Conservation (phyloP, 2,797 vertebrate species). For the Pteronotus mesoamericanus region DNA sequence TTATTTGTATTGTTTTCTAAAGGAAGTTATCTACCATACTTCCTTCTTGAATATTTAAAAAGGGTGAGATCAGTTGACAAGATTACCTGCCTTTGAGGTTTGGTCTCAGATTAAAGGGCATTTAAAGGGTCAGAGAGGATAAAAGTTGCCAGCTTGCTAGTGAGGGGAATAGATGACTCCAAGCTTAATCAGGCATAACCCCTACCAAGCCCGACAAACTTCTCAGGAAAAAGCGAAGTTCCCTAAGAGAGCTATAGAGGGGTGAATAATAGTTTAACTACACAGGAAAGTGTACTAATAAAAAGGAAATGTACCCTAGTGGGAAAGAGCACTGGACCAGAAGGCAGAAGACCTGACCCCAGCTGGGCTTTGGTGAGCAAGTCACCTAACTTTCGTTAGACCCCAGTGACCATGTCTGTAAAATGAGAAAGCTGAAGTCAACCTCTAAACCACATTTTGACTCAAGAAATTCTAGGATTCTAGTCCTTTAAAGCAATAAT, state of each 20-base stretch:
- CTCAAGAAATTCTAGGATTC: not conserved
- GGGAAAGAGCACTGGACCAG: constrained; percentile 57
- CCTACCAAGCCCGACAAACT: not conserved
- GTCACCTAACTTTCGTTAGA: constrained; percentile 55
- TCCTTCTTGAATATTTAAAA: not conserved
- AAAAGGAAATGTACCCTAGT: not conserved
- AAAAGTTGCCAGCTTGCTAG: not conserved
- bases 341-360: not conserved
- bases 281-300: not conserved
- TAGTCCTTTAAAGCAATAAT: not conserved
- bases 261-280: not conserved
- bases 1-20: not conserved
- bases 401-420: not conserved
- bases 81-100: not conserved
- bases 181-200: not conserved
- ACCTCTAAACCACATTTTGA: not conserved
- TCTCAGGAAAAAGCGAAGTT: not conserved
- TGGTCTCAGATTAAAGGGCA: not conserved
- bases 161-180: not conserved
- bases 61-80: not conserved
- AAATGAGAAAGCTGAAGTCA: not conserved
- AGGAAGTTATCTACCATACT: not conserved
- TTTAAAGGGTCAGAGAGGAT: not conserved
- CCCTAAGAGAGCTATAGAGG: not conserved
- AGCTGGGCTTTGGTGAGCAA: constrained; percentile 52